Evolutionary conservation across 1,140 invertebrate species (phyloP).

Genomic region (Anastrepha obliqua): DNA sequence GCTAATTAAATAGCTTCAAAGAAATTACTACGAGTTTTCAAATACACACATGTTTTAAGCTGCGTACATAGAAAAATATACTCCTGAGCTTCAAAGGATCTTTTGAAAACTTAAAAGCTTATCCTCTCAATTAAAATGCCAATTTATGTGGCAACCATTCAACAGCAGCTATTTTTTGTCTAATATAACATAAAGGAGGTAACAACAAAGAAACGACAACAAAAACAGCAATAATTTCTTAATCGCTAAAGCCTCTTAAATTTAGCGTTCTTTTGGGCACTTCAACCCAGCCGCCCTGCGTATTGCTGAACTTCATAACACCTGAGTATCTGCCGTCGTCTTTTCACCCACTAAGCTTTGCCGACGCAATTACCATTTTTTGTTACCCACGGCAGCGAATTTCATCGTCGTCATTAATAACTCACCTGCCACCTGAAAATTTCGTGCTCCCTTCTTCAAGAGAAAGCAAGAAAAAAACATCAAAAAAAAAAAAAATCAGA

Average conservation of each 20-base stretch:
- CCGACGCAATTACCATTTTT: background rate
- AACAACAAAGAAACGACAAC: background rate
- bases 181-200: background rate
- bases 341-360: background rate
- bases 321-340: background rate
- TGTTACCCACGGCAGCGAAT: background rate
- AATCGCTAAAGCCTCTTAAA: background rate
- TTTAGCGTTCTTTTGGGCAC: background rate
- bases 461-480: too few species aligned
- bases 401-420: background rate
- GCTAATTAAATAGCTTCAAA: too few species aligned
- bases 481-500: conserved; percentile 27
- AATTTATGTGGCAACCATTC: background rate
- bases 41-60: too few species aligned
- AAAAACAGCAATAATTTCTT: background rate
- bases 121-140: conserved; percentile 1
- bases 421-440: too few species aligned
- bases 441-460: too few species aligned
- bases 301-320: conserved; percentile 2
- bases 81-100: background rate
- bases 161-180: background rate
- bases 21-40: too few species aligned
- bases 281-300: background rate
- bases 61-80: too few species aligned
- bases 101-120: background rate